phyloP scores from a whole-genome alignment of 2,888 invertebrate species.

The Cheilosia impressa region DNA sequence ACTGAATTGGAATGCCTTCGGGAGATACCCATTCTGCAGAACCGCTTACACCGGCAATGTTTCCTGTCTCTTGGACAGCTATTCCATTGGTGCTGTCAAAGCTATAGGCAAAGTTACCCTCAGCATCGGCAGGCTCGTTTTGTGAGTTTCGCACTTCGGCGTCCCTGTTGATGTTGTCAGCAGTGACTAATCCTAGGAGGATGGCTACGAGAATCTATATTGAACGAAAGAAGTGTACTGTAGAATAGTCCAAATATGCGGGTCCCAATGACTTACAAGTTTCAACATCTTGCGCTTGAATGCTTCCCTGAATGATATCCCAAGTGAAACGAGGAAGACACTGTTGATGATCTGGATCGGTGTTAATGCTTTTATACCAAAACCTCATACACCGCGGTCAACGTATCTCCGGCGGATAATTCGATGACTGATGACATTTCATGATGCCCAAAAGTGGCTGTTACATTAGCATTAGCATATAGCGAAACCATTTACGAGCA shows the following conservation, averaged over 20 bases:
- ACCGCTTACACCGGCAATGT: conserved; percentile 85
- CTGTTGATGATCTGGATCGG: conserved; percentile 53
- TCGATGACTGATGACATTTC: too few relatives aligned
- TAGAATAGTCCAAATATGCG: not conserved
- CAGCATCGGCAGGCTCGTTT: conserved; percentile 83
- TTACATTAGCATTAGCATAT: too few relatives aligned
- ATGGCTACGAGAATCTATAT: conserved; percentile 76
- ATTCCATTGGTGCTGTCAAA: conserved; percentile 87
- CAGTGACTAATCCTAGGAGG: conserved; percentile 79
- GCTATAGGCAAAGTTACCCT: conserved; percentile 83
- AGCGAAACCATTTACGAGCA: too few relatives aligned
- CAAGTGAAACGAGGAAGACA: conserved; percentile 56
- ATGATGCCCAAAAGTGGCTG: too few relatives aligned
- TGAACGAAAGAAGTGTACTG: not conserved
- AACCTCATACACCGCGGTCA: not conserved
- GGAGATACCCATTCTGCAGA: conserved; percentile 85
- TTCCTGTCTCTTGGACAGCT: conserved; percentile 85
- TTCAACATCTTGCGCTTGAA: conserved; percentile 52
- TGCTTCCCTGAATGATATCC: conserved; percentile 39
- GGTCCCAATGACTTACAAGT: conserved; percentile 57
- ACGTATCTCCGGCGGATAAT: too few relatives aligned
- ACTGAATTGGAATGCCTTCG: conserved; percentile 83
- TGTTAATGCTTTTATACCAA: conserved; percentile 63
- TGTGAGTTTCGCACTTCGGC: conserved; percentile 83
- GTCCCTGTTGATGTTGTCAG: conserved; percentile 81